Evolutionary conservation across 2,888 invertebrate species (phyloP).

Genomic region (Hydriomena furcata): DNA sequence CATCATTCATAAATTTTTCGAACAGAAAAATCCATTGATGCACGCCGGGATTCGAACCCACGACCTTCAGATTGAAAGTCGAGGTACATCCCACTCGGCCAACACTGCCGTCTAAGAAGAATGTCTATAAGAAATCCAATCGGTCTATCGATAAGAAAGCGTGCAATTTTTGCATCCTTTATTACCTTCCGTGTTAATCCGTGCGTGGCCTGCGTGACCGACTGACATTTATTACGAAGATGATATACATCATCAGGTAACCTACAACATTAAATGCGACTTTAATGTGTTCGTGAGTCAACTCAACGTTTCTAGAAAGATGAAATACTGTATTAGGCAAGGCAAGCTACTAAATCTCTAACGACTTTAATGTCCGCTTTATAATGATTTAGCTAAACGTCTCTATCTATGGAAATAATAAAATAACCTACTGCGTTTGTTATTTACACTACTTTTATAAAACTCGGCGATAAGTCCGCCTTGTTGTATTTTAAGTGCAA

Average conservation of each 20-base stretch:
- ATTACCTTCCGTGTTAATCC: not conserved
- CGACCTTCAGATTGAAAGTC: too few species aligned
- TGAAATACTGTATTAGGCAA: conserved; percentile 8
- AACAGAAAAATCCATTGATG: too few species aligned
- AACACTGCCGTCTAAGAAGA: too few species aligned
- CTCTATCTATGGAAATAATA: not conserved
- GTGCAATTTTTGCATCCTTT: conserved; percentile 10
- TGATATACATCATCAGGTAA: conserved; percentile 17
- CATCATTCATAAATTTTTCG: too few species aligned
- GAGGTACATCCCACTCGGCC: too few species aligned
- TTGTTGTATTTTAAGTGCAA: too few species aligned
- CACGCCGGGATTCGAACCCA: too few species aligned
- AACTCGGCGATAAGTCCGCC: too few species aligned
- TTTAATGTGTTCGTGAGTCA: conserved; percentile 7
- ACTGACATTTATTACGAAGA: conserved; percentile 24
- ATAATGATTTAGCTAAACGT: conserved; percentile 5
- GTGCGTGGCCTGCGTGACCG: conserved; percentile 13
- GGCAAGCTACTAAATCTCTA: not conserved
- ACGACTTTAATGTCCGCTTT: conserved; percentile 1
- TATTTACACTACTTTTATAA: not conserved
- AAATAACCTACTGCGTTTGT: not conserved
- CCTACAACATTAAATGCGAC: conserved; percentile 9
- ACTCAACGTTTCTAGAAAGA: not conserved
- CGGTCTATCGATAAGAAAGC: too few species aligned
- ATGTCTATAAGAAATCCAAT: too few species aligned